Evolutionary conservation across 2,113 vertebrate genomes (phyloP), one percentile per base, ranked within the genome.

Genomic region (Silurus asotus): DNA sequence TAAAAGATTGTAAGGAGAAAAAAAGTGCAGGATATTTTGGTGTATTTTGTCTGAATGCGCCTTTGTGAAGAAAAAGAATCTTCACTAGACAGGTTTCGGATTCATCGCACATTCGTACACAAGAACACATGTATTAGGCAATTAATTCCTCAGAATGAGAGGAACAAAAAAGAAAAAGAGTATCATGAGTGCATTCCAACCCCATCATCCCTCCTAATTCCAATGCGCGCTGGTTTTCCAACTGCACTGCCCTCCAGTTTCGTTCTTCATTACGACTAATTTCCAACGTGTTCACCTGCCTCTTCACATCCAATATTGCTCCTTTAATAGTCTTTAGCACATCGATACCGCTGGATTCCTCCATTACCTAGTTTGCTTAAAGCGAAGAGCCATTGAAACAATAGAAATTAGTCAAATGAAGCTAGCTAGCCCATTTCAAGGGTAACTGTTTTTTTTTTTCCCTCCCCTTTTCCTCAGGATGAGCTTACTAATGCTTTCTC

Each of bases 401-500:
- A 86, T 55, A 83, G 87, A 89, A 93, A 92, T 93, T 90, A 90
- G 91, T 90, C 88, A 86, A 92, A 91, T 88, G 92, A 91, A 89
- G 51, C 84, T 70, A 84, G 88, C 79, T 82, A 86, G 91, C 77
- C 81, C 81, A 86, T 93, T 93, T 91, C 92, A 91, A 93, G 92
- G 92, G 92, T 93, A 94, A 94, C 93, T 92, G 92, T 93, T 91
- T 84, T 93, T 81, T 75, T n/a, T n/a, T 3, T 1, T 5, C 15
- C 9, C 51, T n/a, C 45, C 23, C 82, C 84, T 77, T 37, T 86
- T 88, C 74, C 91, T 93, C 92, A 81, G 93, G 94, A 93, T 93
- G 92, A 93, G 92, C 92, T 89, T 83, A 88, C 93, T 93, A 93
- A 92, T 93, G 94, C 94, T 94, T 92, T 89, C 91, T 86, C 92